Evolutionary conservation across 2,113 vertebrate species (phyloP).

Genomic region (Ptychochromis oligacanthus): DNA sequence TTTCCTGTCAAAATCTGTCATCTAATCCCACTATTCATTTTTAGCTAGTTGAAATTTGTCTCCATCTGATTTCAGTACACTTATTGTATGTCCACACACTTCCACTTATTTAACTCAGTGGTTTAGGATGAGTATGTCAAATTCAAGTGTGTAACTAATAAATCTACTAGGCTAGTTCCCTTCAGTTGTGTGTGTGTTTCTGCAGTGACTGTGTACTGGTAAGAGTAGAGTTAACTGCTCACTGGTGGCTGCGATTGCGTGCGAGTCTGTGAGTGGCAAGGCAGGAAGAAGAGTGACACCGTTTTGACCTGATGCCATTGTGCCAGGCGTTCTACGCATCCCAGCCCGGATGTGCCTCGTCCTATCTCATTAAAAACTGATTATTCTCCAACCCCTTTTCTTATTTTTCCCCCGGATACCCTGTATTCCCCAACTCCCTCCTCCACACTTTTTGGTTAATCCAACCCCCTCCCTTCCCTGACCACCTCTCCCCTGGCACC

Average conservation of each 20-base stretch:
- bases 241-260: constrained; percentile 46
- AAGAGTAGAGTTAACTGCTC: constrained; percentile 25
- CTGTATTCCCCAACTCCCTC: constrained; percentile 1
- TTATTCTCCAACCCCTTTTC: constrained; percentile 53
- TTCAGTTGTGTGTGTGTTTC: background rate
- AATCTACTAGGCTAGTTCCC: too few relatives aligned
- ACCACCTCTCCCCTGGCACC: constrained; percentile 46
- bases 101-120: background rate
- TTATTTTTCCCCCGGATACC: constrained; percentile 62
- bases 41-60: background rate
- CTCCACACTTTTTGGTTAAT: constrained; percentile 27
- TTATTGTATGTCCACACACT: background rate
- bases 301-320: constrained; percentile 58
- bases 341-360: constrained; percentile 65
- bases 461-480: background rate
- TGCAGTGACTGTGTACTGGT: background rate
- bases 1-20: background rate
- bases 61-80: background rate
- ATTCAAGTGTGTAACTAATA: background rate
- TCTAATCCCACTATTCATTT: background rate
- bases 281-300: constrained; percentile 51
- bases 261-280: constrained; percentile 38
- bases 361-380: constrained; percentile 74
- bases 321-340: constrained; percentile 55
- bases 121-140: background rate